phyloP scores from a whole-genome alignment of 2,888 invertebrate genomes.

The Prionchulus punctatus region DNA sequence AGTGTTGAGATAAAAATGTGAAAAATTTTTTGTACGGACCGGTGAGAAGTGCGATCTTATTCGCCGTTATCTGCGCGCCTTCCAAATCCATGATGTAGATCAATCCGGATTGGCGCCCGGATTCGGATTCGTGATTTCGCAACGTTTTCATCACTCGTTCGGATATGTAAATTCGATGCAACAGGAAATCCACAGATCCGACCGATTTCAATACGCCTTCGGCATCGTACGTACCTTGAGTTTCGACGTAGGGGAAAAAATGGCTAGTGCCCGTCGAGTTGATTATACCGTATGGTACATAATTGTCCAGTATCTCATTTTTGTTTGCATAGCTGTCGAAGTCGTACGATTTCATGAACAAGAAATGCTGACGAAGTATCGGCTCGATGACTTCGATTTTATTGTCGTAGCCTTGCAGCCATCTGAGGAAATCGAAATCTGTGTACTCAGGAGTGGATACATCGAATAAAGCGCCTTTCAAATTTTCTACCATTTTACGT shows the following conservation, averaged over 20 bases:
- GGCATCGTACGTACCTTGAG: not conserved
- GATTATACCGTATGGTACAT: not conserved
- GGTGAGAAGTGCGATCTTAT: no score
- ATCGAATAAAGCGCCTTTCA: no score
- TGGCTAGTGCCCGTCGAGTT: not conserved
- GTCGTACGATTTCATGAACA: not conserved
- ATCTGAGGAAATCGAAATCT: not conserved
- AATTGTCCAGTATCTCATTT: not conserved
- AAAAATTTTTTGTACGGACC: not conserved
- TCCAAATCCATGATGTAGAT: not conserved
- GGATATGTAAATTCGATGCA: not conserved
- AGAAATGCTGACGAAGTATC: not conserved
- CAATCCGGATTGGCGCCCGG: not conserved
- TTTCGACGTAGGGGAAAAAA: not conserved
- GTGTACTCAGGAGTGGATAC: no score
- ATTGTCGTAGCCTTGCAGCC: not conserved
- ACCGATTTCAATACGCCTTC: not conserved
- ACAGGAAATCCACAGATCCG: not conserved
- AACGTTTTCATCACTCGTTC: not conserved
- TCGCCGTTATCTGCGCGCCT: not conserved
- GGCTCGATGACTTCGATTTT: not conserved
- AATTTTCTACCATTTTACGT: no score
- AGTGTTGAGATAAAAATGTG: not conserved
- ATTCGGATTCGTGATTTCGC: not conserved
- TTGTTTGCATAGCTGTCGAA: not conserved